A percentile compares a stretch with the other conserved stretches of the same genome.
These are phyloP conservation scores for Saccostrea echinata DNA, from an alignment of 1,140 invertebrate genomes.

Conservation along the genomic window DNA sequence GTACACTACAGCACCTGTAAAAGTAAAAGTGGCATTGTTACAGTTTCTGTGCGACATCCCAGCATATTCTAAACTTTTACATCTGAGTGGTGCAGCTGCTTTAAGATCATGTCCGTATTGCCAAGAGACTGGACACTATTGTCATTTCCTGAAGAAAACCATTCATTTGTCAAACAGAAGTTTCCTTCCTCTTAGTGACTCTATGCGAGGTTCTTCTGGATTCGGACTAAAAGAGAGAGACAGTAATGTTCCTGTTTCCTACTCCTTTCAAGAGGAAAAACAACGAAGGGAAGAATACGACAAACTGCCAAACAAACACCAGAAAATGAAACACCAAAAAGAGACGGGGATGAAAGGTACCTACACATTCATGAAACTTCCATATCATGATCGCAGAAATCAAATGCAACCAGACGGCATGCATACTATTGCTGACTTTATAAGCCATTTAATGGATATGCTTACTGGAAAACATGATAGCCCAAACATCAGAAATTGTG, in stretches of 20 bases:
- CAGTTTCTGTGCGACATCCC: too few relatives aligned
- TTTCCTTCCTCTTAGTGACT: background rate
- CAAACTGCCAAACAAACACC: background rate
- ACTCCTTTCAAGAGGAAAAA: constrained; percentile 17
- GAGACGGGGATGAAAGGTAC: too few relatives aligned
- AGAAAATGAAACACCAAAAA: constrained; percentile 13
- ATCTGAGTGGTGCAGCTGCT: constrained; percentile 9
- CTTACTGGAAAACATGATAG: background rate
- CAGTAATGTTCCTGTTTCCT: background rate
- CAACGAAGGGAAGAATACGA: background rate
- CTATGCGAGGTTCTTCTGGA: background rate
- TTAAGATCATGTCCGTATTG: constrained; percentile 24
- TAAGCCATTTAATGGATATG: constrained; percentile 6
- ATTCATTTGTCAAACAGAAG: constrained; percentile 28
- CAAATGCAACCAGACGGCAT: constrained; percentile 44
- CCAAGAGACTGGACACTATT: constrained; percentile 5
- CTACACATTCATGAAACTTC: constrained; percentile 9
- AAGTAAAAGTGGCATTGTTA: constrained; percentile 38
- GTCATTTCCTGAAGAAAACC: background rate
- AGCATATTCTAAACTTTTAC: constrained; percentile 24
- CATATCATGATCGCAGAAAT: background rate
- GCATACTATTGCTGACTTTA: constrained; percentile 42
- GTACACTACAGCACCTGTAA: constrained; percentile 18
- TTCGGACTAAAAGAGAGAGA: background rate
- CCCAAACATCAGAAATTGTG: constrained; percentile 9